Conservation (phyloP, 2,113 vertebrate genomes). For the Oriolus oriolus region DNA sequence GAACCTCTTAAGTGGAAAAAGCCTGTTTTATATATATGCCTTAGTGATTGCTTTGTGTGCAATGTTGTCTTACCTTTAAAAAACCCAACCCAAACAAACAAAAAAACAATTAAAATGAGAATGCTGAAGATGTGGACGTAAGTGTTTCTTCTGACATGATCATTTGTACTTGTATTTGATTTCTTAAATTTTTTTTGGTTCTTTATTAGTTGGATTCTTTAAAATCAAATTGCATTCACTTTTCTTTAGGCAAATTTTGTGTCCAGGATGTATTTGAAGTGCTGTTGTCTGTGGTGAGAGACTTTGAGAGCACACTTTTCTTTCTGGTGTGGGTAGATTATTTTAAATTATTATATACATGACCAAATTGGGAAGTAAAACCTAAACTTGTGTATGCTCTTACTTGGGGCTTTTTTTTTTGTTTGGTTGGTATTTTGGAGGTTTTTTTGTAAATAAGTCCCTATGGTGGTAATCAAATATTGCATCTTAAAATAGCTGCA, state of each 20-base stretch:
- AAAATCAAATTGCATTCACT: neutral
- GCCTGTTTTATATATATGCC: accelerated
- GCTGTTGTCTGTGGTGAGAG: neutral
- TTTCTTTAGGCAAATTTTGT: neutral
- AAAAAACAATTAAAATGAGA: neutral
- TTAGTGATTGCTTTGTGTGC: neutral
- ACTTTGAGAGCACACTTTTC: neutral
- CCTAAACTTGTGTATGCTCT: neutral
- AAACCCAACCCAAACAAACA: neutral
- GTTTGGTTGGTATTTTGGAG: neutral
- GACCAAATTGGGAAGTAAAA: neutral
- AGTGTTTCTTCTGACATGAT: neutral
- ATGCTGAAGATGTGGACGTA: neutral
- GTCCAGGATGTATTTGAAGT: neutral
- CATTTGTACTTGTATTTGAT: neutral
- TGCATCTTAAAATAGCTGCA: neutral
- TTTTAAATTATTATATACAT: neutral
- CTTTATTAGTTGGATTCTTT: neutral
- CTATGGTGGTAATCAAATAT: neutral
- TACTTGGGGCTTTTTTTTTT: neutral
- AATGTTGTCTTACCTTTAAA: neutral
- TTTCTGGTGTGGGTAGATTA: neutral
- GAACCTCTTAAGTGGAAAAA: neutral
- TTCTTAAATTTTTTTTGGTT: neutral
- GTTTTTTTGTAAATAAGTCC: neutral